Conservation (phyloP, 1,140 invertebrate species). For the Meloidogyne floridensis region DNA sequence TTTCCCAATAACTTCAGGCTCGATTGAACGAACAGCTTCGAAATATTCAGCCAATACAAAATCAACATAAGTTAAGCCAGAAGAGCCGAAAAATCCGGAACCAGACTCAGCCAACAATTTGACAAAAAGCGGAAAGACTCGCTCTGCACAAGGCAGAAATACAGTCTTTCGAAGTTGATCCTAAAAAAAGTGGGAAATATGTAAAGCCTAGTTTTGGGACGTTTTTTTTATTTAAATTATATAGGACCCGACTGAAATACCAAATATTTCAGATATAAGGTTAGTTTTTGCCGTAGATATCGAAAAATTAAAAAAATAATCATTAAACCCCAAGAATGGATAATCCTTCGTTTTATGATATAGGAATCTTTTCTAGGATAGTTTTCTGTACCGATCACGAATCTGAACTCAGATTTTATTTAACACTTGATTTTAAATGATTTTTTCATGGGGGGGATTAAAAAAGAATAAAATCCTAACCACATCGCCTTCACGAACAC, state of each 20-base stretch:
- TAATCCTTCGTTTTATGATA: too few relatives aligned
- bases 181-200: constrained; percentile 16
- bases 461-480: constrained; percentile 14
- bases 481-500: constrained; percentile 22
- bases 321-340: background rate
- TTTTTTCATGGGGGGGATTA: background rate
- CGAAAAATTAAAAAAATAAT: too few relatives aligned
- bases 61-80: constrained; percentile 38
- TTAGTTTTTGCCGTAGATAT: too few relatives aligned
- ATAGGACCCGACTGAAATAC: too few relatives aligned
- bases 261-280: too few relatives aligned
- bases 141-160: constrained; percentile 30
- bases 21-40: background rate
- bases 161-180: constrained; percentile 29
- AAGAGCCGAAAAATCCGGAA: constrained; percentile 33
- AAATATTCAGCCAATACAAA: constrained; percentile 30
- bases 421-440: too few relatives aligned
- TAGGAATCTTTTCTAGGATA: too few relatives aligned
- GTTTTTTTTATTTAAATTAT: too few relatives aligned
- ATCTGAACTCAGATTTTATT: too few relatives aligned
- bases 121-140: constrained; percentile 33
- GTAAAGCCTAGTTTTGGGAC: too few relatives aligned
- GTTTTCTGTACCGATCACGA: too few relatives aligned
- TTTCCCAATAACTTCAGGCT: constrained; percentile 16
- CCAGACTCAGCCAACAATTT: constrained; percentile 38